These are phyloP conservation scores for Calephelis nemesis DNA, from an alignment of 1,140 invertebrate species.

Conservation along the genomic window DNA sequence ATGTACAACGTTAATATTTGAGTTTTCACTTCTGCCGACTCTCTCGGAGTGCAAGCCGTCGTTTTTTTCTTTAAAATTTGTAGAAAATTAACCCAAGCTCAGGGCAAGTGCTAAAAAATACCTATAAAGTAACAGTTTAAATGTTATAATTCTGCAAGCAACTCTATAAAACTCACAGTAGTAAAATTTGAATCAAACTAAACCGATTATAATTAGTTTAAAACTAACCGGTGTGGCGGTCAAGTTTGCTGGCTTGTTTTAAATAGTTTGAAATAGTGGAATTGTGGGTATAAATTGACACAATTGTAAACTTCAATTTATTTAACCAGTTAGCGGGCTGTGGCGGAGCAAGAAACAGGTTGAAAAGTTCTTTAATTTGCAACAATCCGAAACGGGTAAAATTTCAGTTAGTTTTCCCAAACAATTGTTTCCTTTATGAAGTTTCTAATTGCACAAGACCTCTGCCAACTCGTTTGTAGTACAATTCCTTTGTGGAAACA, in stretches of 20 bases:
- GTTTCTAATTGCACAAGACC: neutral
- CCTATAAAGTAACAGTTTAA: no score
- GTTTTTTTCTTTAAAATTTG: no score
- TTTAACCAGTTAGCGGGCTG: constrained; percentile 11
- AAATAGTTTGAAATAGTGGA: neutral
- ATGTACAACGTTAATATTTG: no score
- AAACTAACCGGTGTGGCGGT: neutral
- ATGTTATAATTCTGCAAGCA: neutral
- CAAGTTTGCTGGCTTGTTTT: neutral
- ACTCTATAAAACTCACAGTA: neutral
- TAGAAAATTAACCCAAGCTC: no score
- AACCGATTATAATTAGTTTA: constrained; percentile 1
- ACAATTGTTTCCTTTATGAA: neutral
- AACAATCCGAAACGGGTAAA: constrained; percentile 7
- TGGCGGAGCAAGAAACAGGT: neutral
- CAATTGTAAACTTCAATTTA: constrained; percentile 5
- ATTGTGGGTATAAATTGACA: neutral
- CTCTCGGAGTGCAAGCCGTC: no score
- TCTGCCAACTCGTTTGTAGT: neutral
- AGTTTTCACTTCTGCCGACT: no score
- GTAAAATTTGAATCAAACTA: neutral
- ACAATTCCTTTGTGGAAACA: neutral
- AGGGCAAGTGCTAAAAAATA: no score
- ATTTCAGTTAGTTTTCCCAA: constrained; percentile 6
- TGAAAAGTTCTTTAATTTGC: constrained; percentile 3